Evolutionary conservation across 2,888 invertebrate genomes (phyloP), one percentile per base, ranked within the genome.

Genomic region (Heliconius cydno): DNA sequence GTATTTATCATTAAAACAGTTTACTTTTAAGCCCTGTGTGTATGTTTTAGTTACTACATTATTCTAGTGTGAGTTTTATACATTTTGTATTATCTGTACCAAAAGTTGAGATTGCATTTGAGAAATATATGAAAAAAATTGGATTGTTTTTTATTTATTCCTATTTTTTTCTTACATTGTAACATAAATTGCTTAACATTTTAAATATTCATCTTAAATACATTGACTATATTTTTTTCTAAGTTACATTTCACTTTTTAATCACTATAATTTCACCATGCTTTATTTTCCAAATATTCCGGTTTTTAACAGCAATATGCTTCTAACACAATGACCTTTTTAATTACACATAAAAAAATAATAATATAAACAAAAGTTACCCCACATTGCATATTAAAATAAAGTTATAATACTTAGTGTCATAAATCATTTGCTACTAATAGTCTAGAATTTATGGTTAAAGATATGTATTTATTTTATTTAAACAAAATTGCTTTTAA

Each of bases 71-170:
- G 88, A 88, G 90, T 94, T 94, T 94, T 94, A 92, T 94, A 94
- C 92, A 92, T 93, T 94, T 94, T 94, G 89, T 94, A 94, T 92
- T 92, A 91, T 88, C 88, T 93, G 93, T 94, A 94, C 91, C 90
- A 91, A 94, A 92, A 90, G 90, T 93, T 93, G 93, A 94, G 93
- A 93, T 93, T 94, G 93, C 93, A 93, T 95, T 94, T 93, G 91
- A 92, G 90, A 92, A 93, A 92, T 92, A 93, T 88, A 91, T 88
- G 89, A 88, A 89, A 92, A 86, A 92, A 80, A 89, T 85, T 84
- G 68, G 82, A 82, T 77, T 72, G 81, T 75, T 85, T 87, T 88
- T 86, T 86, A 86, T 87, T 85, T 84, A 79, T 76, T 79, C 81
- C 84, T 78, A 67, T 68, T 28, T 63, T 60, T 22, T 57, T 13